phyloP scores from a whole-genome alignment of 2,113 vertebrate species.

The Ibidorhyncha struthersii region DNA sequence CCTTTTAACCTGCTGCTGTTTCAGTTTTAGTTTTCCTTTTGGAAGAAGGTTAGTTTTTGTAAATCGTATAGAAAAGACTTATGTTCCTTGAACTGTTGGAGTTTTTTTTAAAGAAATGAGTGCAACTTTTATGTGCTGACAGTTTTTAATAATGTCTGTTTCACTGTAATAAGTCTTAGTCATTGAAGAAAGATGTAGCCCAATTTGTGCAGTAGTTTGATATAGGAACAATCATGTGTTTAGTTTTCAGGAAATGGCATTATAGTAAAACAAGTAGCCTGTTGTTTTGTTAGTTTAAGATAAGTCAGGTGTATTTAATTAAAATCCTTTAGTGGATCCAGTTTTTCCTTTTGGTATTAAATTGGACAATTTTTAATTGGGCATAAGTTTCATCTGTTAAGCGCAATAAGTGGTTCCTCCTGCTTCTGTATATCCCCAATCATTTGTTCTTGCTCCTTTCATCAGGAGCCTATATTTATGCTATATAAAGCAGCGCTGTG shows the following conservation, averaged over 20 bases:
- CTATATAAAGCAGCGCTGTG: neutral
- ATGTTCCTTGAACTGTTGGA: neutral
- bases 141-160: neutral
- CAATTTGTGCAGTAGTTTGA: neutral
- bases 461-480: neutral
- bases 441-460: neutral
- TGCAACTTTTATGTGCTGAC: neutral
- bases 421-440: neutral
- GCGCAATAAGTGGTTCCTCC: neutral
- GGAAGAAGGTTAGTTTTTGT: neutral
- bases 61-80: neutral
- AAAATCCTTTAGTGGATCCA: neutral
- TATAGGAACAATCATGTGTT: neutral
- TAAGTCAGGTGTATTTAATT: neutral
- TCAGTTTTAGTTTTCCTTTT: neutral
- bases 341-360: neutral
- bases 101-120: neutral
- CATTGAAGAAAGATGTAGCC: neutral
- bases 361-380: neutral
- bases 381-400: neutral
- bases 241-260: neutral
- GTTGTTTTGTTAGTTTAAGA: neutral
- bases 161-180: neutral
- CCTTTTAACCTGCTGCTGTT: neutral
- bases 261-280: neutral